Evolutionary conservation across 2,797 vertebrate species (phyloP).

Genomic region (Xerus rutilus): DNA sequence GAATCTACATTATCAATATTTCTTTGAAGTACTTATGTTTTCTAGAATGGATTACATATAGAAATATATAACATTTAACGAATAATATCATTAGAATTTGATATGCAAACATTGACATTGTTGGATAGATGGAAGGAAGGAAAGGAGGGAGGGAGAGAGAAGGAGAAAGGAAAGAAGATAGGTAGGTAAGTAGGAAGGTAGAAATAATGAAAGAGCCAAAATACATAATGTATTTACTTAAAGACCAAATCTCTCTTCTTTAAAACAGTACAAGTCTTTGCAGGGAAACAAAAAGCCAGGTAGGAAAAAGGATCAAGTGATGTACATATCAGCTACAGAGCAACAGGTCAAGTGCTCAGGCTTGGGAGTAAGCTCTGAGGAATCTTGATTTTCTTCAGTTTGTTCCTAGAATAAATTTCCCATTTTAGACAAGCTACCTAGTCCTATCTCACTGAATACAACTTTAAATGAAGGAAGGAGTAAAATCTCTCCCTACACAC

Average conservation of each 20-base stretch:
- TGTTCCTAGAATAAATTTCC: background rate
- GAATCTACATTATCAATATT: background rate
- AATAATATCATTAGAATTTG: background rate
- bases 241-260: background rate
- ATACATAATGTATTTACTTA: background rate
- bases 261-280: background rate
- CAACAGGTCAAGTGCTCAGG: background rate
- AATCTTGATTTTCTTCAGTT: background rate
- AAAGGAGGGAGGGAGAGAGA: too few species aligned
- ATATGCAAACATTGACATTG: background rate
- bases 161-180: background rate
- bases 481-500: background rate
- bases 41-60: background rate
- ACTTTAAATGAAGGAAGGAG: background rate
- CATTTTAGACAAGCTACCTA: background rate
- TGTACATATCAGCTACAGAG: background rate
- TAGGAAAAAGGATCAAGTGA: background rate
- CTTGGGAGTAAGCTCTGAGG: background rate
- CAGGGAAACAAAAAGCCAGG: background rate
- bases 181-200: too few species aligned
- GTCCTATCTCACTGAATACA: background rate
- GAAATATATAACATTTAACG: background rate
- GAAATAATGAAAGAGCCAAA: background rate
- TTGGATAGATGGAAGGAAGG: background rate
- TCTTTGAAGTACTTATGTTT: slow-evolving; percentile 19